phyloP scores from a whole-genome alignment of 2,797 vertebrate species.

The Manis javanica region DNA sequence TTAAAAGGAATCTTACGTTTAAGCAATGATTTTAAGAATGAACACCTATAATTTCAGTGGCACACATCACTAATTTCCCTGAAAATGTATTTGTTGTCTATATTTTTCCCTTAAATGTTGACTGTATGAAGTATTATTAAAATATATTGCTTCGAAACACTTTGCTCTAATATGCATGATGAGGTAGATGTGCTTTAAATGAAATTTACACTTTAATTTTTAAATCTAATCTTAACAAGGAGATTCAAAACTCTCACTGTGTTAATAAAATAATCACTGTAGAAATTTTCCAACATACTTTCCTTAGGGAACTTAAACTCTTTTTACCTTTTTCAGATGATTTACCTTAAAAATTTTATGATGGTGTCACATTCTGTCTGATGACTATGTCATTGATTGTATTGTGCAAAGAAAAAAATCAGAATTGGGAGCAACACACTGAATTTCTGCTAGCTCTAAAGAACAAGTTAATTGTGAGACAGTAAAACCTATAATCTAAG shows the following conservation, averaged over 20 bases:
- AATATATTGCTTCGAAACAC: background rate
- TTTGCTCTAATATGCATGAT: background rate
- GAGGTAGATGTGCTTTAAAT: background rate
- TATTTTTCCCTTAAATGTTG: background rate
- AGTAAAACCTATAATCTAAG: background rate
- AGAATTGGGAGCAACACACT: background rate
- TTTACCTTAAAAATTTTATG: conserved; percentile 43
- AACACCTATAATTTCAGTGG: background rate
- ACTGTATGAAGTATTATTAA: background rate
- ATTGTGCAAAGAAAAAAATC: background rate
- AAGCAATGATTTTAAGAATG: conserved; percentile 53
- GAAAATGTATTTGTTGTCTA: conserved; percentile 36
- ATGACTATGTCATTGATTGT: conserved; percentile 43
- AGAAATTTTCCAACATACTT: conserved; percentile 52
- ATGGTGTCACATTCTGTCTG: conserved; percentile 13
- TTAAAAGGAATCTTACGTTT: background rate
- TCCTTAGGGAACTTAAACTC: conserved; percentile 53
- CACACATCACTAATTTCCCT: conserved; percentile 16
- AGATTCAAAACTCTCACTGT: conserved; percentile 25
- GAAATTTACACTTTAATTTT: conserved; percentile 54
- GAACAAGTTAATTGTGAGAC: background rate
- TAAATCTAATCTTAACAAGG: conserved; percentile 45
- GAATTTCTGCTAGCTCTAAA: background rate
- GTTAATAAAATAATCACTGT: conserved; percentile 45
- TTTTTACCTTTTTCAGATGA: conserved; percentile 48